These are phyloP conservation scores for Acanthiza pusilla DNA, from an alignment of 2,797 vertebrate species.

Conservation along the genomic window DNA sequence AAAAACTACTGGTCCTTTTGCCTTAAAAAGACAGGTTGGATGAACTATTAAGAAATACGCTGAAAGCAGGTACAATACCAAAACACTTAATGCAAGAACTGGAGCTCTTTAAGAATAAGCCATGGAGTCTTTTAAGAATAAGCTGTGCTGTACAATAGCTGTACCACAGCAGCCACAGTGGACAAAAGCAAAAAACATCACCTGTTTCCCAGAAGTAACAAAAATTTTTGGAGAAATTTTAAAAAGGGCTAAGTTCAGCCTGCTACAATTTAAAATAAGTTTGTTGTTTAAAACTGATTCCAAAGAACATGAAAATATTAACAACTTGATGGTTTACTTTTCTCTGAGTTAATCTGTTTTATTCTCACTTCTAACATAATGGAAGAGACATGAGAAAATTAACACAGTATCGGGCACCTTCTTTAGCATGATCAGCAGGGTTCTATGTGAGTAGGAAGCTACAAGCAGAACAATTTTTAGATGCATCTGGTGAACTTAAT, in stretches of 20 bases:
- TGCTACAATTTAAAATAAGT: background rate
- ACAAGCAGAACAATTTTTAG: background rate
- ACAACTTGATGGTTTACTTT: background rate
- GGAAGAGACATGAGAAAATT: background rate
- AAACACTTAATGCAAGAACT: background rate
- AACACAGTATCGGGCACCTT: background rate
- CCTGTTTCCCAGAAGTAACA: background rate
- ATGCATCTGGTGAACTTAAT: background rate
- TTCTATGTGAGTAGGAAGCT: background rate
- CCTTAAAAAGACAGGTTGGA: background rate
- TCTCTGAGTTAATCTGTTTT: background rate
- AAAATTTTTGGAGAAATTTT: background rate
- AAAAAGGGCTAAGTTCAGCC: background rate
- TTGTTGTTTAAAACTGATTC: background rate
- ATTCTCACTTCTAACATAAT: background rate
- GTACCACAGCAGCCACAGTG: background rate
- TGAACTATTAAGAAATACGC: background rate
- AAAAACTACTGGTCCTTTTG: background rate
- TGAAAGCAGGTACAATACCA: background rate
- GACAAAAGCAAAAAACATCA: background rate
- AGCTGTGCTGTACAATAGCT: background rate
- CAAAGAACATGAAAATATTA: background rate
- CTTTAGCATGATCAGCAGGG: background rate
- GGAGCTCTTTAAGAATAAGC: background rate
- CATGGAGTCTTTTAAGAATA: background rate